Evolutionary conservation across 2,888 invertebrate genomes (phyloP).

Genomic region (Amblyjoppa proteus): DNA sequence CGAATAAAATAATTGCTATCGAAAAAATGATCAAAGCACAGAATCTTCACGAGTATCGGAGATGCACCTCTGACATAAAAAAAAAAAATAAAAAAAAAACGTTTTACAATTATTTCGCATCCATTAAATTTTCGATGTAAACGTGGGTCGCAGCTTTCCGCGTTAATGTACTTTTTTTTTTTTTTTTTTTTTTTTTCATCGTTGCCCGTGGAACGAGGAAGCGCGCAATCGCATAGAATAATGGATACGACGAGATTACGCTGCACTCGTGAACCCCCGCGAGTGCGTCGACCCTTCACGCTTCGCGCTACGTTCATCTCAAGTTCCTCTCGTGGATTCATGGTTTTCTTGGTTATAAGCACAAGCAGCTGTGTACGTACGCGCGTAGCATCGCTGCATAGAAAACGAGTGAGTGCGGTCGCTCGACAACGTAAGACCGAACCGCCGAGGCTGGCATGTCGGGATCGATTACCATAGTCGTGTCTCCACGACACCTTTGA

Average conservation of each 20-base stretch:
- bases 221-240: slow-evolving; percentile 43
- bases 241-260: slow-evolving; percentile 49
- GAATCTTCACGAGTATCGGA: background rate
- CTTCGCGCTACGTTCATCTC: slow-evolving; percentile 63
- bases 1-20: background rate
- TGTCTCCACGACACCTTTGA: slow-evolving; percentile 53
- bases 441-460: slow-evolving; percentile 60
- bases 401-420: slow-evolving; percentile 37
- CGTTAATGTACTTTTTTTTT: slow-evolving; percentile 27
- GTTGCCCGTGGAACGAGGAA: slow-evolving; percentile 55
- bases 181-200: slow-evolving; percentile 30
- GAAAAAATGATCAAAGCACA: background rate
- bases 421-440: slow-evolving; percentile 42
- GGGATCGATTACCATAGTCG: slow-evolving; percentile 65
- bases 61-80: background rate
- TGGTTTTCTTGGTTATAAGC: slow-evolving; percentile 51
- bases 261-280: slow-evolving; percentile 54
- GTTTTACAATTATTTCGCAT: background rate
- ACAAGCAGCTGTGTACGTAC: slow-evolving; percentile 35
- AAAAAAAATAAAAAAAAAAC: background rate
- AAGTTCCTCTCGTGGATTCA: slow-evolving; percentile 57
- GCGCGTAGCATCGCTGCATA: background rate
- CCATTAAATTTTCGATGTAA: background rate
- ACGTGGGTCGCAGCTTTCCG: background rate
- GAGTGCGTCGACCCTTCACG: slow-evolving; percentile 71